Evolutionary conservation across 2,888 invertebrate species (phyloP).

Genomic region (Celastrina argiolus): DNA sequence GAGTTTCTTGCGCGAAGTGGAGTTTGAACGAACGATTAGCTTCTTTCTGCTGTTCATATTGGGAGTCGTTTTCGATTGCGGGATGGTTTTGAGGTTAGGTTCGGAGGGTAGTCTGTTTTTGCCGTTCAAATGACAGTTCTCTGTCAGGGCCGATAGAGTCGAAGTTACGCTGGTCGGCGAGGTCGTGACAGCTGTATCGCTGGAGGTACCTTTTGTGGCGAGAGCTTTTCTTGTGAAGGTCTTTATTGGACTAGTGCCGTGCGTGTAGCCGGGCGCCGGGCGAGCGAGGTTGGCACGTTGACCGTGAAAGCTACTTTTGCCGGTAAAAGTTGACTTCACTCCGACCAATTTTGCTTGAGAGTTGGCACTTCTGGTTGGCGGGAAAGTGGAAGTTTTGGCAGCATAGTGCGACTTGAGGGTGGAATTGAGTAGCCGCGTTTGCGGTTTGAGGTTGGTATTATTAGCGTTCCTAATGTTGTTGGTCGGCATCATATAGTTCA

Average conservation of each 20-base stretch:
- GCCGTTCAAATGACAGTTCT: conserved; percentile 69
- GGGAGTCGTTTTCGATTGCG: conserved; percentile 45
- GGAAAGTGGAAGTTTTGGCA: conserved; percentile 67
- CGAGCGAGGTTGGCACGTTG: conserved; percentile 68
- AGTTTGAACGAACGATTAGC: conserved; percentile 63
- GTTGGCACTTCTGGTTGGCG: conserved; percentile 68
- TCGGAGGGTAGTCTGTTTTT: conserved; percentile 65
- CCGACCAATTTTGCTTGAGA: conserved; percentile 52
- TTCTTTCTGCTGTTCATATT: conserved; percentile 60
- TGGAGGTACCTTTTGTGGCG: conserved; percentile 46
- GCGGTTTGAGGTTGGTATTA: conserved; percentile 64
- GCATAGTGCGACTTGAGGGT: conserved; percentile 59
- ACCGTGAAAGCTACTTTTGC: conserved; percentile 63
- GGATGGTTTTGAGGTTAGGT: conserved; percentile 54
- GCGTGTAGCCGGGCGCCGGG: conserved; percentile 55
- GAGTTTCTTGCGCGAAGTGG: conserved; percentile 62
- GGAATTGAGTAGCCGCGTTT: conserved; percentile 51
- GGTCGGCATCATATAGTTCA: conserved; percentile 70
- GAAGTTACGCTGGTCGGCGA: conserved; percentile 60
- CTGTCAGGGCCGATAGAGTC: conserved; percentile 64
- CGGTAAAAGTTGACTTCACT: conserved; percentile 59
- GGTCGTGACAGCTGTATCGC: conserved; percentile 49
- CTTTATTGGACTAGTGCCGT: conserved; percentile 60
- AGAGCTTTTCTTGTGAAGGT: conserved; percentile 59
- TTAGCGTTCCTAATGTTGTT: conserved; percentile 64